Conservation (phyloP, 2,888 invertebrate species). For the Leucophora obtusa region DNA sequence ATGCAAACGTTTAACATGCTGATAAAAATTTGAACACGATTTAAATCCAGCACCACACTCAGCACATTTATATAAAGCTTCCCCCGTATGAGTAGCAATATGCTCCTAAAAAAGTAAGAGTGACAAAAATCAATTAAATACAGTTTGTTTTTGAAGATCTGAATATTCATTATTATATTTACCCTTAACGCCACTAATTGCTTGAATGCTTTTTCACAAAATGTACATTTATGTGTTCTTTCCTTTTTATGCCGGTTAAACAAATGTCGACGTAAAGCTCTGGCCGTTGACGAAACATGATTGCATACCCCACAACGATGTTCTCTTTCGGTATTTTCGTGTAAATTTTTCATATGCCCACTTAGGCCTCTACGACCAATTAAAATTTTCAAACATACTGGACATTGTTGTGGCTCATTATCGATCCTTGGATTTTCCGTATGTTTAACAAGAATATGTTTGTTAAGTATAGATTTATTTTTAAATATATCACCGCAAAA, state of each 20-base stretch:
- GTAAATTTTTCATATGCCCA: slow-evolving; percentile 75
- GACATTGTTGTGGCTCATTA: slow-evolving; percentile 73
- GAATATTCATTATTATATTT: slow-evolving; percentile 33
- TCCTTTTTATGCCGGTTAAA: slow-evolving; percentile 75
- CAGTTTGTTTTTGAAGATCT: too few species aligned
- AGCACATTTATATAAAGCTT: slow-evolving; percentile 58
- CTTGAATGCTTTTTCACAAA: slow-evolving; percentile 77
- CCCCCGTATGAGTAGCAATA: slow-evolving; percentile 58
- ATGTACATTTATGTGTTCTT: slow-evolving; percentile 74
- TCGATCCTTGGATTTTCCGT: slow-evolving; percentile 75
- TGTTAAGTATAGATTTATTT: slow-evolving; percentile 72
- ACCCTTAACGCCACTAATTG: slow-evolving; percentile 74
- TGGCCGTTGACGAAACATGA: slow-evolving; percentile 74
- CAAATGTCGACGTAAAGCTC: slow-evolving; percentile 75
- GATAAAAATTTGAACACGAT: slow-evolving; percentile 22
- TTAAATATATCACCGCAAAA: slow-evolving; percentile 74
- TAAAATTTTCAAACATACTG: slow-evolving; percentile 74
- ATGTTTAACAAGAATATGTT: slow-evolving; percentile 74
- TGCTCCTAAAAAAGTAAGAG: slow-evolving; percentile 59
- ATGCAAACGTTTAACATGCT: slow-evolving; percentile 59
- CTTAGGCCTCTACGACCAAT: slow-evolving; percentile 74
- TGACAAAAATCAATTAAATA: background rate
- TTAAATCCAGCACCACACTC: slow-evolving; percentile 22
- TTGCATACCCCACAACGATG: slow-evolving; percentile 75
- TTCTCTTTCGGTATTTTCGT: slow-evolving; percentile 71